Evolutionary conservation across 2,797 vertebrate species (phyloP).

Genomic region (Coregonus suidteri): DNA sequence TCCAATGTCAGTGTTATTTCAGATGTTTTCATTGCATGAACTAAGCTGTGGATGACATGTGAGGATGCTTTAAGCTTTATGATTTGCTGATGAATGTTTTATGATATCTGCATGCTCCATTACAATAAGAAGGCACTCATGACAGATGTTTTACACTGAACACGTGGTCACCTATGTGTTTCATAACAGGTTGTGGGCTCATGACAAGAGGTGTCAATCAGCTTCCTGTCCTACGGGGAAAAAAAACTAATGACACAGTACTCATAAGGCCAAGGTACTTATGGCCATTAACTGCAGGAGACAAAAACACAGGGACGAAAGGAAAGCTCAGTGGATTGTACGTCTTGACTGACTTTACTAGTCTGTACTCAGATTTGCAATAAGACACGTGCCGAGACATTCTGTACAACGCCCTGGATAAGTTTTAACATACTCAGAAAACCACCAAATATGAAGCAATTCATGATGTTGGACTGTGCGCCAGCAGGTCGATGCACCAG

Average conservation of each 20-base stretch:
- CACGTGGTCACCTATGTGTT: neutral
- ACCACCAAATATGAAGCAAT: too few species aligned
- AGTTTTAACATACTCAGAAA: too few species aligned
- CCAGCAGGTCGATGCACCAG: too few species aligned
- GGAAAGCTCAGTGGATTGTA: neutral
- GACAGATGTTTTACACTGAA: too few species aligned
- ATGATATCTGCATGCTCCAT: neutral
- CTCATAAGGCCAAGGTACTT: slow-evolving; percentile 89
- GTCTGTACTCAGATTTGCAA: too few species aligned
- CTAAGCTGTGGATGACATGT: neutral
- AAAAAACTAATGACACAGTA: slow-evolving; percentile 92
- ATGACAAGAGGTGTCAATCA: slow-evolving; percentile 86
- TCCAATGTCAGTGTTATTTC: neutral
- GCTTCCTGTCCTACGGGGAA: slow-evolving; percentile 90
- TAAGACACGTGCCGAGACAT: too few species aligned
- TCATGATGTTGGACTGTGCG: too few species aligned
- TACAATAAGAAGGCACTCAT: neutral
- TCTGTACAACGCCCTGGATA: too few species aligned
- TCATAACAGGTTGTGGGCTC: slow-evolving; percentile 82
- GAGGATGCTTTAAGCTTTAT: neutral
- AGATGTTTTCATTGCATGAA: neutral
- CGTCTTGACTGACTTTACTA: neutral
- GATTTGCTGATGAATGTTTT: neutral
- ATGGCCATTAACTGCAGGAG: slow-evolving; percentile 60
- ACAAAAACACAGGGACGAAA: slow-evolving; percentile 19